Base-by-base conservation (phyloP, 2,888 invertebrate genomes). In the Homarus gammarus region DNA sequence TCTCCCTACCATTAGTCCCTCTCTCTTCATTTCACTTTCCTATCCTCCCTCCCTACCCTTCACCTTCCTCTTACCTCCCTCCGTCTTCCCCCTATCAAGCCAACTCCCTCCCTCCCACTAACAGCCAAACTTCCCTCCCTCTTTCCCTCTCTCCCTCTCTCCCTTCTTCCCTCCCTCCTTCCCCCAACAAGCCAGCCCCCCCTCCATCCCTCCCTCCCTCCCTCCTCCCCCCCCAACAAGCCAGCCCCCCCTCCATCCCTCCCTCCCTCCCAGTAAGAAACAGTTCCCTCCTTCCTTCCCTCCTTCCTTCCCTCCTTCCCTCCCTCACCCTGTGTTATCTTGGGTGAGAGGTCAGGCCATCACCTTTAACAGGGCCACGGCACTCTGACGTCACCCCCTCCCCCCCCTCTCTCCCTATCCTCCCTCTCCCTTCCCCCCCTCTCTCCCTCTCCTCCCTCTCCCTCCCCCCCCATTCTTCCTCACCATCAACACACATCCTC, bases 341-440 rank as follows among this genome's bases (percentile, higher is more conserved):
- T 44, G 77, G 18, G 72, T n/a, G 72, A n/a, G 33, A 15, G 72
- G 27, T 15, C 12, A 31, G 31, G 33, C 31, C 72, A 33, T 72
- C 72, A 72, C 33, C 72, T 72, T 72, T 44, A 77, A 77, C 77
- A 8, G n/a, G 5, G 49, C 77, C 77, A 22, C 36, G 38, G n/a
- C n/a, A 44, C 77, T 40, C 15, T 40, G n/a, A n/a, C n/a, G n/a
- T n/a, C n/a, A n/a, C n/a, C n/a, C 44, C 36, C 22, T 22, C 36
- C 22, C 6, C 3, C 44, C 40, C 22, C 27, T 75, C 36, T 40
- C 8, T 2, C 51, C 33, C 12, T 27, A 31, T 15, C n/a, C 40
- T 27, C 22, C 44, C 44, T 6, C 38, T n/a, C 64, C 38, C 33
- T 61, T 27, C 36, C 18, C 27, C 51, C 27, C 40, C 18, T 31